Conservation (phyloP, 2,888 invertebrate genomes). For the Alitta virens region DNA sequence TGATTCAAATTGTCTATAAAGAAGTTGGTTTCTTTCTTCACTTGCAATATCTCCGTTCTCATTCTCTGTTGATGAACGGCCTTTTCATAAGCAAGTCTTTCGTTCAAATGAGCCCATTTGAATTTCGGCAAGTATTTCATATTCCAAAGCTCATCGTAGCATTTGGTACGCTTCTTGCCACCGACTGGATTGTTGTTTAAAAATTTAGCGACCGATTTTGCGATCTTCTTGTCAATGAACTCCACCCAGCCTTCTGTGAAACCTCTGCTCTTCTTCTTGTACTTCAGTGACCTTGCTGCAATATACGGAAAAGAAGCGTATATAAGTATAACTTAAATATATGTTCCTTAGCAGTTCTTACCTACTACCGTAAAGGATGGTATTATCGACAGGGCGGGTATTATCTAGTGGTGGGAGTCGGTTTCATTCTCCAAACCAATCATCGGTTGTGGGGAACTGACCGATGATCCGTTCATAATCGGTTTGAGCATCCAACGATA, state of each 20-base stretch:
- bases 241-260: slow-evolving; percentile 89
- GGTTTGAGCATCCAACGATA: too few species aligned
- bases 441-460: too few species aligned
- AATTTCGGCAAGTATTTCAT: slow-evolving; percentile 93
- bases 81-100: slow-evolving; percentile 87
- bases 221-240: slow-evolving; percentile 82
- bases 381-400: too few species aligned
- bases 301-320: neutral
- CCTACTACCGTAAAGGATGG: too few species aligned
- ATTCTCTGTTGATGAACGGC: slow-evolving; percentile 84
- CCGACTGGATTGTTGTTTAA: slow-evolving; percentile 73
- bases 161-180: slow-evolving; percentile 80
- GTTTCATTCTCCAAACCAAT: too few species aligned
- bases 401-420: too few species aligned
- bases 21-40: slow-evolving; percentile 85
- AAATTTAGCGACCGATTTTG: slow-evolving; percentile 77
- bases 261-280: slow-evolving; percentile 38
- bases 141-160: slow-evolving; percentile 91
- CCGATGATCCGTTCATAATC: too few species aligned
- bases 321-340: too few species aligned
- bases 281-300: neutral
- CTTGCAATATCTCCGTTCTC: slow-evolving; percentile 83
- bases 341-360: too few species aligned
- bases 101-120: slow-evolving; percentile 94
- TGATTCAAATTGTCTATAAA: slow-evolving; percentile 76